These are phyloP conservation scores for Sebastes steindachneri DNA, from an alignment of 2,797 vertebrate genomes.

Conservation along the genomic window DNA sequence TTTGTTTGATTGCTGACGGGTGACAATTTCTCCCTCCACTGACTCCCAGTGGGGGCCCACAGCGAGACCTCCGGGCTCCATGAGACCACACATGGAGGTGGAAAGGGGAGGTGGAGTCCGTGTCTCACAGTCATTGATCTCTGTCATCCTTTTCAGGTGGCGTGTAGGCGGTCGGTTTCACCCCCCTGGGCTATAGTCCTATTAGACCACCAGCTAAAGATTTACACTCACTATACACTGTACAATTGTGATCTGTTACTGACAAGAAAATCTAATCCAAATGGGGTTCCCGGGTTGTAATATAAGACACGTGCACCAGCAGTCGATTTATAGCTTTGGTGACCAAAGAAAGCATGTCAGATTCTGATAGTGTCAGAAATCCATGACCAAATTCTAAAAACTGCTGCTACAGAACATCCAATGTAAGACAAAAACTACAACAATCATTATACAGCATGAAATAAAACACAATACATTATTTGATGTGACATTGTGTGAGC, in stretches of 20 bases:
- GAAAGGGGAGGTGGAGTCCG: background rate
- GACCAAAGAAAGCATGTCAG: background rate
- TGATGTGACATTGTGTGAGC: background rate
- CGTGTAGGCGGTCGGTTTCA: background rate
- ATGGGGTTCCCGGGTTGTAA: background rate
- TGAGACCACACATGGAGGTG: constrained; percentile 65
- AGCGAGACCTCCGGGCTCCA: constrained; percentile 42
- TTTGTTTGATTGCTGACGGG: constrained; percentile 58
- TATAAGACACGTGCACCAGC: background rate
- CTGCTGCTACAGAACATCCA: background rate
- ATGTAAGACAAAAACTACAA: background rate
- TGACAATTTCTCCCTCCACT: constrained; percentile 65
- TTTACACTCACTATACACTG: background rate
- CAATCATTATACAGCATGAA: background rate
- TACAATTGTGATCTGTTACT: background rate
- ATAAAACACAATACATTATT: background rate
- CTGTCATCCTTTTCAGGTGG: constrained; percentile 23
- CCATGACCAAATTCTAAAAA: background rate
- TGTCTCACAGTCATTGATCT: constrained; percentile 34
- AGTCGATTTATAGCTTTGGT: background rate
- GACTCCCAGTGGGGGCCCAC: constrained; percentile 52
- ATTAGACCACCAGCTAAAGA: background rate
- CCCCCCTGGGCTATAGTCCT: background rate
- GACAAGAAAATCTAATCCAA: background rate
- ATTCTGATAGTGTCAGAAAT: background rate